A percentile compares a stretch with the other conserved stretches of the same genome.
These are phyloP conservation scores for Polietes domitor DNA, from an alignment of 2,888 invertebrate genomes.

Conservation along the genomic window DNA sequence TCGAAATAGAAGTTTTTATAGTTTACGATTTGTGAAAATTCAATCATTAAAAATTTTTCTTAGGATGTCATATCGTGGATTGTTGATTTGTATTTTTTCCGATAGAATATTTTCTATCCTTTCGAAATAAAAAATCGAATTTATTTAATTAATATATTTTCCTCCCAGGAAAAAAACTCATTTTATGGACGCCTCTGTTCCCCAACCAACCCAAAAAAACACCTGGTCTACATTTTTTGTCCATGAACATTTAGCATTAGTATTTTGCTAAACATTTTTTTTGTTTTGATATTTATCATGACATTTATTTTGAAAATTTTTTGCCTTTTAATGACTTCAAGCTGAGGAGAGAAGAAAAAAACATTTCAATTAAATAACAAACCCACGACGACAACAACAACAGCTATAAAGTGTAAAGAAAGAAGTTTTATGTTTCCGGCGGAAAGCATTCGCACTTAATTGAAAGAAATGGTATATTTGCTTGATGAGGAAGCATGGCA, in stretches of 20 bases:
- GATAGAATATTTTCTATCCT: no score
- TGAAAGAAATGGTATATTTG: background rate
- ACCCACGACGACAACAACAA: background rate
- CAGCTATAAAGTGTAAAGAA: background rate
- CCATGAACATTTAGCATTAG: background rate
- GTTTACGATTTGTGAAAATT: no score
- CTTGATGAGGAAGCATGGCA: no score
- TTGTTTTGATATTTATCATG: background rate
- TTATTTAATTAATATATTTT: no score
- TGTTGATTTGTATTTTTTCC: no score
- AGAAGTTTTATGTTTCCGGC: background rate
- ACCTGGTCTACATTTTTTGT: background rate
- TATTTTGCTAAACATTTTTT: background rate
- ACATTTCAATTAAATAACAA: background rate
- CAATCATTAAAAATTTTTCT: no score
- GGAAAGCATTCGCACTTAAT: conserved; percentile 13
- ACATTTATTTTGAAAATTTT: background rate
- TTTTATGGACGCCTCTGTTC: background rate
- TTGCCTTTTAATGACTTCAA: conserved; percentile 22
- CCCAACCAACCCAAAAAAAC: background rate
- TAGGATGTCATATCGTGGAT: no score
- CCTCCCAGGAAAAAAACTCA: background rate
- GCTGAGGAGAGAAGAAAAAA: background rate
- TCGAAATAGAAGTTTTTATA: no score
- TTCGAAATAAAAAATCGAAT: no score